Percentiles rank a stretch among this genome's conserved stretches.
These are phyloP conservation scores for Pammene fasciana DNA, from an alignment of 2,888 invertebrate species.

Conservation along the genomic window DNA sequence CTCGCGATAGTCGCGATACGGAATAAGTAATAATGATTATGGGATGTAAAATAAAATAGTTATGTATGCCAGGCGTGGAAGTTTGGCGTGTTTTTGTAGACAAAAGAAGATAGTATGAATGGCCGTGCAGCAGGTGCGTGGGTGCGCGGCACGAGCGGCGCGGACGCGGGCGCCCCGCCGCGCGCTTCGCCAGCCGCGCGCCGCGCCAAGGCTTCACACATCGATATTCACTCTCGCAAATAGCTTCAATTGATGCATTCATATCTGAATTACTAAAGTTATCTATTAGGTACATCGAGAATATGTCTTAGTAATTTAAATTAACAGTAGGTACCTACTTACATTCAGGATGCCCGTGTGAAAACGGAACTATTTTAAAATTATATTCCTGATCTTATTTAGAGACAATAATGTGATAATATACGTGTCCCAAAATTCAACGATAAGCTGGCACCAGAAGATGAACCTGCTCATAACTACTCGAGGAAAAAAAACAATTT, in stretches of 20 bases:
- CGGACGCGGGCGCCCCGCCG: conserved; percentile 56
- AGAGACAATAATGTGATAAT: too few species aligned
- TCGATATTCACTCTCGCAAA: conserved; percentile 31
- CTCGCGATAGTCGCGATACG: too few species aligned
- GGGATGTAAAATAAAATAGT: conserved; percentile 1
- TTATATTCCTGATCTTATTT: too few species aligned
- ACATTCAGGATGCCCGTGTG: too few species aligned
- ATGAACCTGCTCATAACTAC: too few species aligned
- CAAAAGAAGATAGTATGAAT: conserved; percentile 44
- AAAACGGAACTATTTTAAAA: too few species aligned
- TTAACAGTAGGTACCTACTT: neutral
- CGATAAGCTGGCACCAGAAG: too few species aligned
- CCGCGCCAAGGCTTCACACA: conserved; percentile 22
- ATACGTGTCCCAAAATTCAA: too few species aligned
- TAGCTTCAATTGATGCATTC: conserved; percentile 20
- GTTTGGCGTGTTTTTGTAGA: conserved; percentile 40
- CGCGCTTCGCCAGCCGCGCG: conserved; percentile 30
- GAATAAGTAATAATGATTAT: neutral
- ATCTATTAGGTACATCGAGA: neutral
- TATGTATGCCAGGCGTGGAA: conserved; percentile 9
- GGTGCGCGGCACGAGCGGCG: conserved; percentile 45
- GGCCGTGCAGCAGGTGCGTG: conserved; percentile 42
- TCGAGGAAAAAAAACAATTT: too few species aligned
- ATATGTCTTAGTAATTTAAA: neutral
- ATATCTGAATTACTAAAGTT: conserved; percentile 17